phyloP scores from a whole-genome alignment of 2,113 vertebrate species.

The Calyptommatus sinebrachiatus region DNA sequence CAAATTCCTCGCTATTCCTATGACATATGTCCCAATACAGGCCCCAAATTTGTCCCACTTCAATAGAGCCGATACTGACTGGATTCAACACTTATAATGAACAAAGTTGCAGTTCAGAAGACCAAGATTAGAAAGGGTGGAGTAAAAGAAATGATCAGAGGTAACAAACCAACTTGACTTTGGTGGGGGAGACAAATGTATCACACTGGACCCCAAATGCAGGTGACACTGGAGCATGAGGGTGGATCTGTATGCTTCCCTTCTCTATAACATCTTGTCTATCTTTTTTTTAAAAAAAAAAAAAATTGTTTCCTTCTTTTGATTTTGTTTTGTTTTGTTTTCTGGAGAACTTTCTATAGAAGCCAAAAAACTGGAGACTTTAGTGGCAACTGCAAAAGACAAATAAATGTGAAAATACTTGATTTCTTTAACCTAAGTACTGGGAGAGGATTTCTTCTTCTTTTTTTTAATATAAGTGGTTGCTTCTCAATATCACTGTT shows the following conservation, averaged over 20 bases:
- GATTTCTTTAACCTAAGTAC: conserved; percentile 23
- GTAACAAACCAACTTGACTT: neutral
- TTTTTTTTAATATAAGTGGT: neutral
- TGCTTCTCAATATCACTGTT: too few relatives aligned
- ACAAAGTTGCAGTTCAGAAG: neutral
- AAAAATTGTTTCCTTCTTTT: conserved; percentile 1
- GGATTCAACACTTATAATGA: neutral
- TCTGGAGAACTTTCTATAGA: conserved; percentile 33
- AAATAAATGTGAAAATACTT: conserved; percentile 33
- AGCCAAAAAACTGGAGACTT: conserved; percentile 26
- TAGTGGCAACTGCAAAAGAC: conserved; percentile 16
- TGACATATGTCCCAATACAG: neutral
- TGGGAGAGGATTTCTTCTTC: neutral
- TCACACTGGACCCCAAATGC: neutral
- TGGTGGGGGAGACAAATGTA: neutral
- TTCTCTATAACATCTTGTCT: neutral
- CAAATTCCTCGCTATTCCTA: too few relatives aligned
- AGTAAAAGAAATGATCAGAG: neutral
- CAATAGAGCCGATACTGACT: too few relatives aligned
- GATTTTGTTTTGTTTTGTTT: neutral
- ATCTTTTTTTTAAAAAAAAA: conserved; percentile 23
- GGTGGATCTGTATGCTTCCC: neutral
- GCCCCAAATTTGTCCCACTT: neutral
- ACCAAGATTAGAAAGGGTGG: neutral
- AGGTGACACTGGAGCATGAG: neutral